Evolutionary conservation across 2,113 vertebrate species (phyloP).

Genomic region (Pampusana beccarii): DNA sequence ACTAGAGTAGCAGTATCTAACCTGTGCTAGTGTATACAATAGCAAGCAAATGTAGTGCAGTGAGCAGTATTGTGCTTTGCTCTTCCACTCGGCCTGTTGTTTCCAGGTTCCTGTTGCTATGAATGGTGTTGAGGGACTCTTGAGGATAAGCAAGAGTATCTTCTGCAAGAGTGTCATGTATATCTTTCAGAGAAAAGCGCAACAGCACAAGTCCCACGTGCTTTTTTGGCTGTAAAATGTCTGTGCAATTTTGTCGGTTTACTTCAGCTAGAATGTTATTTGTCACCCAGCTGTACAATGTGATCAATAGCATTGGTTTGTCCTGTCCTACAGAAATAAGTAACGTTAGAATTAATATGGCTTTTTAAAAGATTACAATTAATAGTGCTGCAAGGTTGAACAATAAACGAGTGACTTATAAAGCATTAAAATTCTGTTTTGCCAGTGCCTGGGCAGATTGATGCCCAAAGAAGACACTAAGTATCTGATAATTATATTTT

Average conservation of each 20-base stretch:
- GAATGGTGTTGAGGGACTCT: neutral
- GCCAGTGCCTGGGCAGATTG: neutral
- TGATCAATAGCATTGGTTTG: neutral
- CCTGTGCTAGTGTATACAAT: neutral
- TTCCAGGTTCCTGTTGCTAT: neutral
- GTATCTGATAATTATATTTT: neutral
- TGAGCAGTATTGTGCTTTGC: neutral
- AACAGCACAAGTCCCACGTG: neutral
- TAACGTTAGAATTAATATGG: neutral
- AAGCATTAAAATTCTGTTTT: neutral
- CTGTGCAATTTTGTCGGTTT: neutral
- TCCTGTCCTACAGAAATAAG: neutral
- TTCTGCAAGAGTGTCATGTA: neutral
- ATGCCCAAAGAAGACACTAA: neutral
- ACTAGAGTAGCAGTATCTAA: neutral
- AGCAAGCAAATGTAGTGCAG: neutral
- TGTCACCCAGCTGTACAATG: neutral
- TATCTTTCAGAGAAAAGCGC: neutral
- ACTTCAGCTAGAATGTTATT: neutral
- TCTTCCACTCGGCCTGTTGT: neutral
- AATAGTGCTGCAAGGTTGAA: neutral
- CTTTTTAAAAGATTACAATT: neutral
- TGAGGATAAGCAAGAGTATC: neutral
- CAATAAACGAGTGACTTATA: neutral
- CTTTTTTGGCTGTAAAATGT: neutral